Evolutionary conservation across 2,888 invertebrate species (phyloP).

Genomic region (Sarcophaga caerulescens): DNA sequence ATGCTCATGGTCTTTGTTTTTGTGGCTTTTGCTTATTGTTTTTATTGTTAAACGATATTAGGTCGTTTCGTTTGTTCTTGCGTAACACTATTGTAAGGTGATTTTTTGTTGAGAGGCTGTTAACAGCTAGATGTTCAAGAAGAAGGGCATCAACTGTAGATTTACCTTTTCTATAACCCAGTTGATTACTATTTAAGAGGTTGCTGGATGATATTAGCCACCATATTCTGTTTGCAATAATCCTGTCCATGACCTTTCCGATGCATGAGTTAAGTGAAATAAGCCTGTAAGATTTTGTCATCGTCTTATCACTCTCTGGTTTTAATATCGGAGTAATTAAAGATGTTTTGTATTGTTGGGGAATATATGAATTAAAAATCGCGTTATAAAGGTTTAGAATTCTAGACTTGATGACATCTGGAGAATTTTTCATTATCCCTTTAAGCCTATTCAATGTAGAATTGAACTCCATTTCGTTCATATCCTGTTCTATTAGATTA

Average conservation of each 20-base stretch:
- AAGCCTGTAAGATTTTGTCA: conserved; percentile 59
- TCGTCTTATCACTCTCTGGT: conserved; percentile 53
- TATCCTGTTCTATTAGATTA: neutral
- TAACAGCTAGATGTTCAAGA: neutral
- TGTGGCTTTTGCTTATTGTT: no score
- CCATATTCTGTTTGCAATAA: conserved; percentile 3
- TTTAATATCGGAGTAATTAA: conserved; percentile 58
- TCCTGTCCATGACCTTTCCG: neutral
- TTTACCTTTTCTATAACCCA: conserved; percentile 1
- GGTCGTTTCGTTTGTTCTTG: no score
- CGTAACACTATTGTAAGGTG: neutral
- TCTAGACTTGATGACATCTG: neutral
- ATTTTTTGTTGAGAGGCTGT: no score
- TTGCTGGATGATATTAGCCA: neutral
- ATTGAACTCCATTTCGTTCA: neutral
- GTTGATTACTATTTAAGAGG: neutral
- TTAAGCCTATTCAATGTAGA: conserved; percentile 21
- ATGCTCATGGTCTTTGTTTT: no score
- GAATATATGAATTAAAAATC: neutral
- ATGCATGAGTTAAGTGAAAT: conserved; percentile 60
- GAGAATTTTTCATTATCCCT: neutral
- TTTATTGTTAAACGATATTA: no score
- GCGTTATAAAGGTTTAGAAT: neutral
- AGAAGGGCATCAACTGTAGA: neutral
- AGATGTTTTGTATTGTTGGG: conserved; percentile 61